These are phyloP conservation scores for Xyrauchen texanus DNA, from an alignment of 2,113 vertebrate genomes.

Conservation along the genomic window DNA sequence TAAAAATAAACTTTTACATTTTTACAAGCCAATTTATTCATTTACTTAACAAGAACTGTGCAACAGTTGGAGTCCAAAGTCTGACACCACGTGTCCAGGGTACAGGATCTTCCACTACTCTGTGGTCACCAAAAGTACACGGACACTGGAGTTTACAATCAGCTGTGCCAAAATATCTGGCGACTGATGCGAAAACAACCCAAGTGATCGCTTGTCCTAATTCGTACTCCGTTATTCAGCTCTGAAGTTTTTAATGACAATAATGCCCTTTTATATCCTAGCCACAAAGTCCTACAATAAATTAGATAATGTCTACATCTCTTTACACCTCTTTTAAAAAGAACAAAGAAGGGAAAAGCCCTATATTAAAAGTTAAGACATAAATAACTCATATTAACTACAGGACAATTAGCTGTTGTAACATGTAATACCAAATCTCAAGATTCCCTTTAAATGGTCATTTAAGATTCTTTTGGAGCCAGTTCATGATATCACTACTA, in stretches of 20 bases:
- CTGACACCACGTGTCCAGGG: constrained; percentile 13
- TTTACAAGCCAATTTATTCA: neutral
- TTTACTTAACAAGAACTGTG: neutral
- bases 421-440: constrained; percentile 34
- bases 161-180: constrained; percentile 35
- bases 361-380: constrained; percentile 35
- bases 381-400: constrained; percentile 43
- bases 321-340: constrained; percentile 41
- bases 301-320: constrained; percentile 55
- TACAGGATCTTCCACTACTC: constrained; percentile 29
- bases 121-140: neutral
- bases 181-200: constrained; percentile 38
- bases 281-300: constrained; percentile 40
- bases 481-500: constrained; percentile 57
- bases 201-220: neutral
- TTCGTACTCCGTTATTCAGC: constrained; percentile 18
- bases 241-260: constrained; percentile 43
- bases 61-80: neutral
- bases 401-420: constrained; percentile 39
- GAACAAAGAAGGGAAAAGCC: constrained; percentile 18
- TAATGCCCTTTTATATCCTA: constrained; percentile 42
- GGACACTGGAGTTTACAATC: constrained; percentile 10
- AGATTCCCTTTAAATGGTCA: constrained; percentile 35
- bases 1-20: neutral
- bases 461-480: constrained; percentile 34